Base-by-base conservation (phyloP, 2,797 vertebrate species). In the Vireo griseus region DNA sequence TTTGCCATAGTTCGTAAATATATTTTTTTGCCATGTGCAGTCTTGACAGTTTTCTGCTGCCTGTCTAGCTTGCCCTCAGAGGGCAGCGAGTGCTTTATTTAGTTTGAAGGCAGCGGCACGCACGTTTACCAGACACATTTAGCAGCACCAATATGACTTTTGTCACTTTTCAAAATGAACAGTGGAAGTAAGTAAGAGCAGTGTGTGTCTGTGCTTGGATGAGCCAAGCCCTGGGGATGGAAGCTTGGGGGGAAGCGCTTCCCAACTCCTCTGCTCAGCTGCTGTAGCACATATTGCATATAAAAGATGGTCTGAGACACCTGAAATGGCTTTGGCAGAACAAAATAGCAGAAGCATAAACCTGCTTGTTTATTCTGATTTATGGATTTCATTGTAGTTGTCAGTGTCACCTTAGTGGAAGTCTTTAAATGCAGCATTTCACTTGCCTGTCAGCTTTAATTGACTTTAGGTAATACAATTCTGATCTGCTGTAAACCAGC, bases 251-350 rank as follows among this genome's bases (percentile, higher is more conserved):
- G 11, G 7, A 45, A 42, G 33, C 31, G 13, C n/a, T 52, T 54
- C 57, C 29, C 0, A 0, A 11, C 25, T 45, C 35, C 45, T 63
- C 40, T 82, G 71, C 67, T 79, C 44, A n/a, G 7, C 40, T 2
- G 3, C 33, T 22, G 13, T 29, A 45, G 65, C 25, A 14, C 35
- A 9, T 6, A 6, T 5, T 40, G 62, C 0, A 0, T 11, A 1
- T 28, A 24, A 76, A 66, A 62, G 22, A 3, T 9, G 24, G 39
- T 24, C 63, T 28, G 69, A 73, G 47, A 55, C 13, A 26, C 65
- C 40, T 58, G n/a, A 13, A 4, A 0, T 4, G 69, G 52, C 59
- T 91, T 86, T 74, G 65, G 65, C 73, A 77, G n/a, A 69, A 39
- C 7, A 35, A 61, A 55, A 62, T 6, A 33, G 44, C 52, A 83